Evolutionary conservation across 2,113 vertebrate species (phyloP), one percentile per base, ranked within the genome.

Genomic region (Apeltes quadracus): DNA sequence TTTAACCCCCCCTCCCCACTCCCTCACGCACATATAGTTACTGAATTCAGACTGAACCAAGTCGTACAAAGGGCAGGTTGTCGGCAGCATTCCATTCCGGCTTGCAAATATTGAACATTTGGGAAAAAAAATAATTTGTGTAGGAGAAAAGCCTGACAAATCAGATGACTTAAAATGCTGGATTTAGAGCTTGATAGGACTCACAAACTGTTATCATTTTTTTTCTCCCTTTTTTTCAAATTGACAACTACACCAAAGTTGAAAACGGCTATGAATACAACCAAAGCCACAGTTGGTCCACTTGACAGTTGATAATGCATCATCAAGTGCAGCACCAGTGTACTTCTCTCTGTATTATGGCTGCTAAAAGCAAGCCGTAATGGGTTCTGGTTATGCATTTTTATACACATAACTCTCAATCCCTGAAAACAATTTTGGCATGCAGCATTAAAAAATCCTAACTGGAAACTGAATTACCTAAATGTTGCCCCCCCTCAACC

Each of bases 221-320:
- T 20, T 11, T 61, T 43, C 76, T 62, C 20, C 51, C 63, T 3
- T 41, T 48, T 57, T 65, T 39, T 71, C 12, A 22, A 67, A 85
- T 82, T 65, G 84, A 79, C 82, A 83, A 79, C 69, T 44, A 55
- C 50, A 69, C 54, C 63, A 67, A 80, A 70, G 77, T 57, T 76
- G 75, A 81, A 86, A 86, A 76, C 4, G 55, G 34, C 57, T 71
- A 34, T 70, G 75, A 83, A 77, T 79, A 72, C 61, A 81, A 70
- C 69, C 70, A 82, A 83, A 84, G 67, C 82, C 82, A 78, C 76
- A 88, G 86, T 88, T 87, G 64, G 75, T 34, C 86, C 85, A 84
- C 84, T 87, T 67, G 81, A 88, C 83, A 85, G 80, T 75, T 78
- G 84, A 84, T 92, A 90, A 92, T 91, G 88, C 79, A 87, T 84